Percentiles rank a stretch among this genome's conserved stretches.
Evolutionary conservation across 2,888 invertebrate genomes (phyloP).

Genomic region (Colostygia pectinataria): DNA sequence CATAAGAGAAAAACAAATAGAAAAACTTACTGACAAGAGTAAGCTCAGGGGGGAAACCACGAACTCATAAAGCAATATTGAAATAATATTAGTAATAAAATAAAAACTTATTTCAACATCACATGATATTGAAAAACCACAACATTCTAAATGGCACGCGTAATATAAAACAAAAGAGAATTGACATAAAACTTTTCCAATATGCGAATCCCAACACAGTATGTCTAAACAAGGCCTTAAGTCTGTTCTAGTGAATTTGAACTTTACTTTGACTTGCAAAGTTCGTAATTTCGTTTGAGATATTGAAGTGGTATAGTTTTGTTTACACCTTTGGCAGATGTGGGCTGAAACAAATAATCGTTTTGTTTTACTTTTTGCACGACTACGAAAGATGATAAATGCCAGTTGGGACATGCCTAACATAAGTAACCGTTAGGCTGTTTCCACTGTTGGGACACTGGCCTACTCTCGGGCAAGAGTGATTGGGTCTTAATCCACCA

Average conservation of each 20-base stretch:
- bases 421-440: no score
- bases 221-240: conserved; percentile 2
- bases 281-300: background rate
- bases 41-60: no score
- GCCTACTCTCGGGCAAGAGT: no score
- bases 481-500: no score
- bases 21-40: no score
- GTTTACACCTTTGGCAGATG: no score
- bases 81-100: background rate
- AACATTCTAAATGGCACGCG: background rate
- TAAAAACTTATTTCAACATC: background rate
- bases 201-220: conserved; percentile 1
- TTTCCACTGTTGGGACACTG: no score
- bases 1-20: no score
- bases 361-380: background rate
- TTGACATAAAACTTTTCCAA: conserved; percentile 11
- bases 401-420: no score
- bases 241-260: background rate
- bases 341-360: no score
- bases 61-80: no score
- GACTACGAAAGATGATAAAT: no score
- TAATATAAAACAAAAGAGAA: conserved; percentile 7
- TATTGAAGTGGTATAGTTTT: background rate
- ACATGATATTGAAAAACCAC: background rate
- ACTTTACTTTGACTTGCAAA: background rate